Percentiles rank a stretch among this genome's conserved stretches.
These are phyloP conservation scores for Lasioglossum morio DNA, from an alignment of 2,888 invertebrate genomes.

Conservation along the genomic window DNA sequence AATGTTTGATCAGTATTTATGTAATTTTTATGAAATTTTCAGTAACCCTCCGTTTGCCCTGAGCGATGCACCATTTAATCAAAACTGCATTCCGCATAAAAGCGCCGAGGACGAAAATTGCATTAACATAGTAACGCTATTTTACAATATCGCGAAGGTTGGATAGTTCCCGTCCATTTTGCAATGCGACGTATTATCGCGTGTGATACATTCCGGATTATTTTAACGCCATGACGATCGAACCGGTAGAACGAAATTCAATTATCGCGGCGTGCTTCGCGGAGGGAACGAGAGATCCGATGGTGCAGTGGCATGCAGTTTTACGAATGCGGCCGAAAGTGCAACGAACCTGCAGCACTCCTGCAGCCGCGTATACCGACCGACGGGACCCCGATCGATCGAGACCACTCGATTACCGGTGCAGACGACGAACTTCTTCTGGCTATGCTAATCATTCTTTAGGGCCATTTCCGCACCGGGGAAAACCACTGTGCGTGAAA, in stretches of 20 bases:
- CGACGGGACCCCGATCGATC: constrained; percentile 65
- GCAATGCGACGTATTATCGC: background rate
- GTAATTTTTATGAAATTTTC: background rate
- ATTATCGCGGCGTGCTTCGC: constrained; percentile 45
- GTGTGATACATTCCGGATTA: constrained; percentile 10
- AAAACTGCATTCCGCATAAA: background rate
- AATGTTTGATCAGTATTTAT: background rate
- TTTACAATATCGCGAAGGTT: background rate
- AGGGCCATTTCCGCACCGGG: background rate
- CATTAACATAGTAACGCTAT: background rate
- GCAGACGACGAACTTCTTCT: constrained; percentile 58
- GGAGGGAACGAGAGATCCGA: constrained; percentile 41
- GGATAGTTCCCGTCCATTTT: background rate
- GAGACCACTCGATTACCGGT: constrained; percentile 66
- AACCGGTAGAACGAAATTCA: constrained; percentile 54
- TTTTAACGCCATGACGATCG: constrained; percentile 36
- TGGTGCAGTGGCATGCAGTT: constrained; percentile 65
- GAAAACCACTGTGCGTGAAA: background rate
- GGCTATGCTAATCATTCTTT: constrained; percentile 60
- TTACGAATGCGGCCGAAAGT: constrained; percentile 71
- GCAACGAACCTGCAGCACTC: constrained; percentile 68
- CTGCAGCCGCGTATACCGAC: constrained; percentile 66
- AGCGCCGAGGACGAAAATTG: background rate
- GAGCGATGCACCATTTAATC: background rate
- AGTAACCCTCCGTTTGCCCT: background rate